Percentiles rank a stretch among this genome's conserved stretches.
These are phyloP conservation scores for Trichogramma evanescens DNA, from an alignment of 2,888 invertebrate species.

Conservation along the genomic window DNA sequence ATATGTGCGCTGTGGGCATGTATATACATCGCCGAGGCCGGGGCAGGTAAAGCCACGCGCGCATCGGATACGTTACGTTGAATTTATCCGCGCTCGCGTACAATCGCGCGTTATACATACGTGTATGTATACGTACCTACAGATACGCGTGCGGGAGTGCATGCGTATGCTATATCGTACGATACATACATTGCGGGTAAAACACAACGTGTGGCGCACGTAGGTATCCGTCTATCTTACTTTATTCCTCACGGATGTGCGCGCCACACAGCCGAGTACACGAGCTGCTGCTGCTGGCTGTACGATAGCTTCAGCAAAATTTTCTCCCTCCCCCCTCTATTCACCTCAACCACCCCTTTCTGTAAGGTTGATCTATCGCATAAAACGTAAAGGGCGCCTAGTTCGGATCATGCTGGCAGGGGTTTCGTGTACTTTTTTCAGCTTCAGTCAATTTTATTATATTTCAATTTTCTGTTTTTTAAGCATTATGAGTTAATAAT, in stretches of 20 bases:
- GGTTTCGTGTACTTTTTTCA: no score
- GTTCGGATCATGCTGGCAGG: no score
- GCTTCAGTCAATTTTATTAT: no score
- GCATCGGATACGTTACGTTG: conserved; percentile 37
- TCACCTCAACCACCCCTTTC: no score
- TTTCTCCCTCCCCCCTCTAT: no score
- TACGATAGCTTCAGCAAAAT: no score
- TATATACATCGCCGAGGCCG: conserved; percentile 14
- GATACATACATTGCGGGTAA: neutral
- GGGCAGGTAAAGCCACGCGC: conserved; percentile 35
- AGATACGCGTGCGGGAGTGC: conserved; percentile 34
- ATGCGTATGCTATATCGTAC: neutral
- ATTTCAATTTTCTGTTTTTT: no score
- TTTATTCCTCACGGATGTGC: conserved; percentile 41
- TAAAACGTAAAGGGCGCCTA: conserved; percentile 44
- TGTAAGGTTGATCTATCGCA: conserved; percentile 40
- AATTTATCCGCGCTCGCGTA: conserved; percentile 39
- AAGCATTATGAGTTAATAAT: no score
- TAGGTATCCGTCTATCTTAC: conserved; percentile 46
- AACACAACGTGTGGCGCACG: neutral
- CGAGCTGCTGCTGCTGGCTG: conserved; percentile 29
- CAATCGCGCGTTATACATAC: neutral
- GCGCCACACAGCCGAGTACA: conserved; percentile 36
- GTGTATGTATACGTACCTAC: conserved; percentile 31
- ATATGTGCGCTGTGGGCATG: conserved; percentile 15